These are phyloP conservation scores for Iphiclides podalirius DNA, from an alignment of 2,888 invertebrate species.

Conservation along the genomic window DNA sequence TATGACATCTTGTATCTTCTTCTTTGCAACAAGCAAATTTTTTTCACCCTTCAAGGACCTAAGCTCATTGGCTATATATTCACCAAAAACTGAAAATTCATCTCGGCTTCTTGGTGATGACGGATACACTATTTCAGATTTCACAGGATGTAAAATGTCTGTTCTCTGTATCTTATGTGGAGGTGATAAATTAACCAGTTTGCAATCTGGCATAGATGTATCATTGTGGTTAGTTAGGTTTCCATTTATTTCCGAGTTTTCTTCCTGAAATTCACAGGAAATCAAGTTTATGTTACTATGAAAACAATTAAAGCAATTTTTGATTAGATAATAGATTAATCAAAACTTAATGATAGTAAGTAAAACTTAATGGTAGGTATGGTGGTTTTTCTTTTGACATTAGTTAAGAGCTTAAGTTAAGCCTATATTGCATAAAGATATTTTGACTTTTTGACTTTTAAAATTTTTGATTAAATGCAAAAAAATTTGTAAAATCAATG, in stretches of 20 bases:
- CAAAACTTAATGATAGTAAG: no score
- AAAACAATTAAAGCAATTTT: neutral
- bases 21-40: slow-evolving; percentile 77
- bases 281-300: no score
- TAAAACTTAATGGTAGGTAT: no score
- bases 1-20: slow-evolving; percentile 81
- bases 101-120: slow-evolving; percentile 53
- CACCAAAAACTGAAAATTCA: slow-evolving; percentile 80
- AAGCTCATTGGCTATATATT: slow-evolving; percentile 81
- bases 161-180: slow-evolving; percentile 51
- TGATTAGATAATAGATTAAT: no score
- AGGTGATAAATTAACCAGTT: slow-evolving; percentile 47
- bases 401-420: no score
- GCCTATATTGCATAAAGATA: no score
- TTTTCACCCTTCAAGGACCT: slow-evolving; percentile 78
- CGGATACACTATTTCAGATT: slow-evolving; percentile 46
- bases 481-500: no score
- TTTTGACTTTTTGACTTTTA: neutral
- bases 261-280: slow-evolving; percentile 56
- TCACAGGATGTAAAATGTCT: slow-evolving; percentile 42
- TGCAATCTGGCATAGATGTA: slow-evolving; percentile 44
- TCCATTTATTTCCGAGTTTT: slow-evolving; percentile 41
- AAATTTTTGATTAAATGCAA: no score
- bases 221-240: slow-evolving; percentile 42
- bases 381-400: no score